Percentiles rank a stretch among this genome's conserved stretches.
phyloP scores from a whole-genome alignment of 1,140 invertebrate genomes.

The Coenobita brevimanus region DNA sequence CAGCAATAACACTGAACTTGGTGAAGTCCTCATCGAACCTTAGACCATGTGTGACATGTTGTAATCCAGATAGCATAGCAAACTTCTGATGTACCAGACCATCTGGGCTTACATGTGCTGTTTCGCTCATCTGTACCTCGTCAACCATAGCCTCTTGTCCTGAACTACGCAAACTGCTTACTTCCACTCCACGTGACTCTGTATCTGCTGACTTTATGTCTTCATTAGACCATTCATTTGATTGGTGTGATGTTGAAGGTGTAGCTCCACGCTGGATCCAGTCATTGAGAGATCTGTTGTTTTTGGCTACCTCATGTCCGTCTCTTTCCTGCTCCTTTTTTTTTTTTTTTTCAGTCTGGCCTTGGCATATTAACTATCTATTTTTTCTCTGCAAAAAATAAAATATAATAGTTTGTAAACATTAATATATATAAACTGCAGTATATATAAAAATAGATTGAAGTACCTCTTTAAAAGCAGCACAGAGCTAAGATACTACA shows the following conservation, averaged over 20 bases:
- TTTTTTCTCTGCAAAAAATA: too few species aligned
- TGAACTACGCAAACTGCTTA: too few species aligned
- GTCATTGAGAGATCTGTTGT: neutral
- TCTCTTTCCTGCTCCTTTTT: too few species aligned
- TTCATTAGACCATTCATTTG: neutral
- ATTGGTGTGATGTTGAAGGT: neutral
- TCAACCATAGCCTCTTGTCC: neutral
- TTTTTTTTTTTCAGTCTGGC: too few species aligned
- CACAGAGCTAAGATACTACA: too few species aligned
- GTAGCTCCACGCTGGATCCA: neutral
- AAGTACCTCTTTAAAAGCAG: too few species aligned
- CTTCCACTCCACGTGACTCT: too few species aligned
- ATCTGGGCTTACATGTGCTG: neutral
- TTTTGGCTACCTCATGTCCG: conserved; percentile 71
- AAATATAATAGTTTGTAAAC: too few species aligned
- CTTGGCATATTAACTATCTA: too few species aligned
- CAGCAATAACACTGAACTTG: neutral
- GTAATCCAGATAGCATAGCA: neutral
- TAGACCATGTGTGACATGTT: neutral
- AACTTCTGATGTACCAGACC: neutral
- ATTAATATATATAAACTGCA: too few species aligned
- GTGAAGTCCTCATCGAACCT: neutral
- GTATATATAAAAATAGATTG: too few species aligned
- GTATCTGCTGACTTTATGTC: neutral
- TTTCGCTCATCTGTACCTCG: neutral